Conservation (phyloP, 2,797 vertebrate genomes). For the Peromyscus attwateri region DNA sequence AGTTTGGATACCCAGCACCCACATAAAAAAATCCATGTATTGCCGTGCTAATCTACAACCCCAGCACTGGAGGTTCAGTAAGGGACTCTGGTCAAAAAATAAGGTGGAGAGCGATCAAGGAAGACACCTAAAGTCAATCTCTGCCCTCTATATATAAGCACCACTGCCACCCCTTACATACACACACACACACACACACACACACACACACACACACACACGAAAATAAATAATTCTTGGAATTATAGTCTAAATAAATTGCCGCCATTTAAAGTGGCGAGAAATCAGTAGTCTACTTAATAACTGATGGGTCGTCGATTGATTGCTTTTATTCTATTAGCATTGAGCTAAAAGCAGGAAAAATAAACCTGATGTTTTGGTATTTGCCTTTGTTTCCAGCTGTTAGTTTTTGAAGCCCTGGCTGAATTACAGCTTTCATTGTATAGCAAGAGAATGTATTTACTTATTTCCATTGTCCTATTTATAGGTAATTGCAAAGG, state of each 20-base stretch:
- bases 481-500: slow-evolving; percentile 74
- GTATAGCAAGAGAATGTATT: slow-evolving; percentile 84
- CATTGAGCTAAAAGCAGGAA: slow-evolving; percentile 33
- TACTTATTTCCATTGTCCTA: slow-evolving; percentile 78
- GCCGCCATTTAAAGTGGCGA: slow-evolving; percentile 6
- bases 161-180: not conserved
- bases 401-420: slow-evolving; percentile 30
- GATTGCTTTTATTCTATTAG: slow-evolving; percentile 51
- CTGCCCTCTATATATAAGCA: not conserved
- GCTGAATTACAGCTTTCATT: slow-evolving; percentile 53
- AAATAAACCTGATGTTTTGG: not conserved
- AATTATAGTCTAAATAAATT: slow-evolving; percentile 45
- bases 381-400: slow-evolving; percentile 5
- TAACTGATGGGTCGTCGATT: slow-evolving; percentile 14
- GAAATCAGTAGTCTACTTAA: slow-evolving; percentile 13
- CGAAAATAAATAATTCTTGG: not conserved
- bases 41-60: not conserved
- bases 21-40: not conserved
- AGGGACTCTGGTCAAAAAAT: not conserved
- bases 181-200: not conserved
- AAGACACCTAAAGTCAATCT: not conserved
- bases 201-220: not conserved
- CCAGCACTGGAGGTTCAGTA: not conserved
- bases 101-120: not conserved
- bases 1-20: not conserved